phyloP scores from a whole-genome alignment of 2,797 vertebrate genomes.

The Nyctalus aviator region DNA sequence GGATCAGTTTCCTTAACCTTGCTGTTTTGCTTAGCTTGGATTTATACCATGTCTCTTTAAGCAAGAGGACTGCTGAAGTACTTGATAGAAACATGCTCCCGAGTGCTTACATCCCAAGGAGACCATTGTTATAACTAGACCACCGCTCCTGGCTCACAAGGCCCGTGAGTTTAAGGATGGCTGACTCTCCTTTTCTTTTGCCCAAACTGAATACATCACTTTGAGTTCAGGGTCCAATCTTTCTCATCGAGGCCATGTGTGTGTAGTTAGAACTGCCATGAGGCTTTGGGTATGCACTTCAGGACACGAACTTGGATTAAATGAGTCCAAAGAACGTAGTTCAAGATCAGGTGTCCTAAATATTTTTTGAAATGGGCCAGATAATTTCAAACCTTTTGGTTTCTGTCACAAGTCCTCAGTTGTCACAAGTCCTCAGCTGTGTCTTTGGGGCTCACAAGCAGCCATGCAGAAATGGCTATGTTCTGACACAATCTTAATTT shows the following conservation, averaged over 20 bases:
- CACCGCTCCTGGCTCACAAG: background rate
- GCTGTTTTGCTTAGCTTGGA: background rate
- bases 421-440: background rate
- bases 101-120: background rate
- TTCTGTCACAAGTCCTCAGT: background rate
- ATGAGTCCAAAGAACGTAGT: background rate
- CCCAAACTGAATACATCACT: background rate
- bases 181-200: background rate
- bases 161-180: background rate
- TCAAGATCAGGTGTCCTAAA: background rate
- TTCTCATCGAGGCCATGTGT: background rate
- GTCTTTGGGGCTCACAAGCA: background rate
- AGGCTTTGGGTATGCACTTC: background rate
- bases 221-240: background rate
- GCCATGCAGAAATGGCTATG: background rate
- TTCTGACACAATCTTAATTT: slow-evolving; percentile 8
- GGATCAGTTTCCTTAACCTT: background rate
- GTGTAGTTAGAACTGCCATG: background rate
- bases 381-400: background rate
- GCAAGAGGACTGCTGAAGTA: background rate
- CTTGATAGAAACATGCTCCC: background rate
- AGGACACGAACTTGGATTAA: background rate
- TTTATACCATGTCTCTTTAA: background rate
- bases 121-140: background rate
- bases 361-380: background rate